phyloP scores from a whole-genome alignment of 2,113 vertebrate genomes.

The Rhipidura dahli region DNA sequence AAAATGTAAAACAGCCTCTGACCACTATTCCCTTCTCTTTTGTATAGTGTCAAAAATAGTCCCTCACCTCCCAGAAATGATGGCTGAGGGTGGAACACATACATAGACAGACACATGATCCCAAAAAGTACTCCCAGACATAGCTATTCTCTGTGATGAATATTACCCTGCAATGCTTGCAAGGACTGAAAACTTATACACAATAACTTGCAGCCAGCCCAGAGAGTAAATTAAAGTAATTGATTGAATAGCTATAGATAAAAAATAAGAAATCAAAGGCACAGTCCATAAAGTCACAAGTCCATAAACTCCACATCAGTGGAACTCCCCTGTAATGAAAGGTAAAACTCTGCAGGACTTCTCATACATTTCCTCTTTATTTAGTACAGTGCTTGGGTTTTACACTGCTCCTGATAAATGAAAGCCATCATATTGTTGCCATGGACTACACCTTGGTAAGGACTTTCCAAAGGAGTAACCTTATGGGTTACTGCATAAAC shows the following conservation, averaged over 20 bases:
- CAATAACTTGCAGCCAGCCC: background rate
- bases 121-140: background rate
- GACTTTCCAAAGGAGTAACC: conserved; percentile 21
- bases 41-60: background rate
- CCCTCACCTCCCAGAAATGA: background rate
- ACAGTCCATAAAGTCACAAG: conserved; percentile 27
- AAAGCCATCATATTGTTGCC: background rate
- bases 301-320: conserved; percentile 43
- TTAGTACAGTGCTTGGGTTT: conserved; percentile 34
- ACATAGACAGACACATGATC: background rate
- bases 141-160: background rate
- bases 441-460: background rate
- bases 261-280: conserved; percentile 15
- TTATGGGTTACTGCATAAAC: conserved; percentile 1
- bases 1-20: background rate
- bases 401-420: conserved; percentile 15
- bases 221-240: conserved; percentile 23
- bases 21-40: background rate
- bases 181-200: background rate
- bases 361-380: background rate
- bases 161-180: background rate
- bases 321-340: conserved; percentile 50
- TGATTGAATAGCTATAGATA: background rate
- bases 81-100: background rate
- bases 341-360: background rate